Evolutionary conservation across 2,888 invertebrate genomes (phyloP), one percentile per base, ranked within the genome.

Genomic region (Melangyna quadrimaculata): DNA sequence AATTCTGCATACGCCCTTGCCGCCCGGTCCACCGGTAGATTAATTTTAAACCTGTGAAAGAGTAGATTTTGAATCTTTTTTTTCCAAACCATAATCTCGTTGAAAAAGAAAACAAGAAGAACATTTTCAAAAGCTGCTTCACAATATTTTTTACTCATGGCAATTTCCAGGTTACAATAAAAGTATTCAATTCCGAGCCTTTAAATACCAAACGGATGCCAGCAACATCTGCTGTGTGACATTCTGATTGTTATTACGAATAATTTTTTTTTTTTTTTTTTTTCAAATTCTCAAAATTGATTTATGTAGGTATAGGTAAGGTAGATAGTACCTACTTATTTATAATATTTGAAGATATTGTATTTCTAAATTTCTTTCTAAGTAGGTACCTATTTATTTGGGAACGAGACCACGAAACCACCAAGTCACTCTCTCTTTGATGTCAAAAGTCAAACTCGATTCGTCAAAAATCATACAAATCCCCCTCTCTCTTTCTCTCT

Each of bases 391-490:
- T 17, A 29, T 53, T n/a, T 19, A 29, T 40, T 40, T n/a, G n/a
- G n/a, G 40, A 9, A 9, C 7, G 1, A 70, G 32, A 29, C 40
- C 32, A 57, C 14, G 14, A 35, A 59, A 59, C 7, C 22, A 71
- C 29, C n/a, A 35, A 73, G 53, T 67, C 79, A 73, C 29, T 48
- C 61, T 48, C 61, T 7, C 55, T 45, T 45, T 74, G 80, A 69
- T 63, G 48, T 45, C 59, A 55, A 72, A 69, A 57, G 48, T 45
- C 59, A 55, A 72, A 69, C 32, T 75, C 61, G 72, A 72, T 80
- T 80, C 37, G 17, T 10, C 22, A 22, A 57, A 70, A 70, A 27
- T 70, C 27, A 29, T 37, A 59, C 27, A 63, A 45, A 65, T 57
- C 51, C 61, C 19, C n/a, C n/a, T n/a, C n/a, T n/a, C n/a, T n/a